Evolutionary conservation across 2,888 invertebrate species (phyloP).

Genomic region (Dasysyrphus tricinctus): DNA sequence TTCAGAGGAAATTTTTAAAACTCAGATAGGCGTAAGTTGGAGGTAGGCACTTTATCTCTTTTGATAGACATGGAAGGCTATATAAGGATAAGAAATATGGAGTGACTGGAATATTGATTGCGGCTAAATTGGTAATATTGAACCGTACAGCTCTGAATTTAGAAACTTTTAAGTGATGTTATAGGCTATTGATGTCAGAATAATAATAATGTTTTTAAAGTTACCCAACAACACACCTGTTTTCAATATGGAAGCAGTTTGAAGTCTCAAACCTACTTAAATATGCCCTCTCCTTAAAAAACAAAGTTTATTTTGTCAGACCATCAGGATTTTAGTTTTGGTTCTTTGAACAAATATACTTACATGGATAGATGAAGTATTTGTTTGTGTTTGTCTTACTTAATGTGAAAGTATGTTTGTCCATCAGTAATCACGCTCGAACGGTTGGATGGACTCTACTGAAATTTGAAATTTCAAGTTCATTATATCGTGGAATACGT

Average conservation of each 20-base stretch:
- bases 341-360: neutral
- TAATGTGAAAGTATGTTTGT: neutral
- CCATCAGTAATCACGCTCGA: neutral
- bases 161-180: slow-evolving; percentile 21
- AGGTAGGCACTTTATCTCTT: slow-evolving; percentile 38
- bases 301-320: slow-evolving; percentile 3
- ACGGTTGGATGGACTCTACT: neutral
- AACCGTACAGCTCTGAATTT: slow-evolving; percentile 33
- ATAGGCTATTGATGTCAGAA: slow-evolving; percentile 29
- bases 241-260: neutral
- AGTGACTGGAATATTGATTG: slow-evolving; percentile 55
- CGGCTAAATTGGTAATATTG: slow-evolving; percentile 34
- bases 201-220: slow-evolving; percentile 14
- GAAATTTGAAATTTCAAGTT: neutral
- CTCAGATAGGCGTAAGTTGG: slow-evolving; percentile 24
- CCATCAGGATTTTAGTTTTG: neutral
- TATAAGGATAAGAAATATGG: slow-evolving; percentile 1
- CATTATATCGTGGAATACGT: too few relatives aligned
- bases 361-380: neutral
- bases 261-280: neutral
- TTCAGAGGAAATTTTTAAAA: slow-evolving; percentile 32
- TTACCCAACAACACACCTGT: slow-evolving; percentile 22
- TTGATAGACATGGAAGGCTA: slow-evolving; percentile 39
- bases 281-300: neutral
- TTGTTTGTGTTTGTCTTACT: neutral